A percentile compares a stretch with the other conserved stretches of the same genome.
These are phyloP conservation scores for Alca torda DNA, from an alignment of 2,797 vertebrate genomes.

Conservation along the genomic window DNA sequence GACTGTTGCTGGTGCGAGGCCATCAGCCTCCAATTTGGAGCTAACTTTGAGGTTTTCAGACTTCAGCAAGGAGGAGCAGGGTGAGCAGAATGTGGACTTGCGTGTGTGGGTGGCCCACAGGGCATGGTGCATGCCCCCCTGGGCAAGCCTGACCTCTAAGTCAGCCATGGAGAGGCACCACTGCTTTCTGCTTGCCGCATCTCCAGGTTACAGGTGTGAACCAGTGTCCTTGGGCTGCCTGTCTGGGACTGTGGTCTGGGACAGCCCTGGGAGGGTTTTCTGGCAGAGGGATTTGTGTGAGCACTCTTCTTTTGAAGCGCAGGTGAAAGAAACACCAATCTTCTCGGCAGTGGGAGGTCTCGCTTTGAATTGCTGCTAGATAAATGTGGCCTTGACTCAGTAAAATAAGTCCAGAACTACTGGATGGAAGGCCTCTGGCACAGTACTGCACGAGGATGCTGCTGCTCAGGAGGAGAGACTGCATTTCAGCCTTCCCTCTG, in stretches of 20 bases:
- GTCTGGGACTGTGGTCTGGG: not conserved
- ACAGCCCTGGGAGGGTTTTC: not conserved
- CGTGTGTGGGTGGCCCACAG: not conserved
- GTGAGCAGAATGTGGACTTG: not conserved
- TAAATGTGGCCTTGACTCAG: not conserved
- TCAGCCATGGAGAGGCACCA: not conserved
- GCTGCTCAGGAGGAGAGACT: not conserved
- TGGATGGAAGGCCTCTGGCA: slow-evolving; percentile 1
- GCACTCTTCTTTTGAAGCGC: not conserved
- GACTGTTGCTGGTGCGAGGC: not conserved
- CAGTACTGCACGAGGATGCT: not conserved
- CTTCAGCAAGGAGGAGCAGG: not conserved
- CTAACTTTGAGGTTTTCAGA: not conserved
- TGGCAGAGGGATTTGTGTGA: not conserved
- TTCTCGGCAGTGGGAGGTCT: not conserved
- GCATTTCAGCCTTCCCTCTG: not conserved
- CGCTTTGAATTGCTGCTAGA: not conserved
- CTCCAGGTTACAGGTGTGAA: not conserved
- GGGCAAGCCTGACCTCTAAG: not conserved
- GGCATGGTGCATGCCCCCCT: fast-evolving
- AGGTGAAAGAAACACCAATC: not conserved
- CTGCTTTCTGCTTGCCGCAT: not conserved
- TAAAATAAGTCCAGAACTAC: not conserved
- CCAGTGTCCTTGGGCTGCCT: not conserved
- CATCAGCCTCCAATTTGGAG: not conserved